Base-by-base conservation (phyloP, 2,113 vertebrate genomes). In the Scomber scombrus region DNA sequence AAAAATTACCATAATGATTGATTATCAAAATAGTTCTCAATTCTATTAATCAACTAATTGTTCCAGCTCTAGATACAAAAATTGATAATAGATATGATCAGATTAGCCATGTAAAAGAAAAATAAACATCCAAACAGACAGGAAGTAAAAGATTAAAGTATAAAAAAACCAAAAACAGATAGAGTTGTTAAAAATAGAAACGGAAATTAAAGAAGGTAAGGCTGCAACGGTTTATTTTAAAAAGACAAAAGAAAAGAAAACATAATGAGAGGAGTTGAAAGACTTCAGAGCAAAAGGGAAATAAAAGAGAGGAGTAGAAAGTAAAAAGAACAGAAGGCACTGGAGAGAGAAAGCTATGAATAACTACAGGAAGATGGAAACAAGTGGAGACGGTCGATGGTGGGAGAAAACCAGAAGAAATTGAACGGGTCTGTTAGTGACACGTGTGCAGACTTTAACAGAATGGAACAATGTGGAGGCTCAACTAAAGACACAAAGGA, bases 311-410 rank as follows among this genome's bases (percentile, higher is more conserved):
- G 63, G 55, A 78, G 31, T 40, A 40, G 34, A 40, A 40, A 77
- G 18, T 63, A 43, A 67, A 69, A 60, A 69, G 57, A 60, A 26
- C 57, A 29, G 14, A 51, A 77, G 29, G 43, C 52, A 47, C 45
- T 80, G 68, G 63, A 85, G 81, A 68, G 58, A 82, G 71, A 81
- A 62, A 74, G 49, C 58, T 78, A 81, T 80, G 69, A 84, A 87
- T 84, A 87, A 79, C 87, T 81, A 77, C 71, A 89, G 83, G 83
- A 86, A 88, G 82, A 85, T 85, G 85, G 87, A 89, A 87, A 89
- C 83, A 84, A 81, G 82, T 78, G 82, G 80, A 89, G 71, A 84
- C 47, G 31, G 63, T 81, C 12, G 58, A 81, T 51, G 68, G 82
- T 80, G 85, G 71, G 67, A 89, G 73, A 89, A 83, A 72, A 81